A percentile compares a stretch with the other conserved stretches of the same genome.
Evolutionary conservation across 2,797 vertebrate species (phyloP).

Genomic region (Cephalopachus bancanus): DNA sequence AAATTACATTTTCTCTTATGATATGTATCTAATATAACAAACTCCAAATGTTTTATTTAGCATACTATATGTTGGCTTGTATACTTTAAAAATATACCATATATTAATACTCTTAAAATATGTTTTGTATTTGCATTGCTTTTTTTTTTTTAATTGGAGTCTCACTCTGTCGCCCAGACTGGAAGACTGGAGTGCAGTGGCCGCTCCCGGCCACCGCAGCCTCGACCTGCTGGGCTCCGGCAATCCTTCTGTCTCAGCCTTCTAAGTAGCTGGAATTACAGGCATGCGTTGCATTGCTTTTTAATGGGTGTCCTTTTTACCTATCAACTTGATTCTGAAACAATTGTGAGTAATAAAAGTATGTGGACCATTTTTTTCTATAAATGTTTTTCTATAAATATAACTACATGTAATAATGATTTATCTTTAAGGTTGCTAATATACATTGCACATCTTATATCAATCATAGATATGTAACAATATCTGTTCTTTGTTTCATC

Average conservation of each 20-base stretch:
- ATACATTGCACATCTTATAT: background rate
- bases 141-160: background rate
- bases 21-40: background rate
- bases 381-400: constrained; percentile 27
- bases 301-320: background rate
- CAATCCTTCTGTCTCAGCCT: no score
- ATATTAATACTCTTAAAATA: background rate
- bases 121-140: constrained; percentile 25
- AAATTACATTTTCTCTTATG: constrained; percentile 43
- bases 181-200: no score
- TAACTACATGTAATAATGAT: background rate
- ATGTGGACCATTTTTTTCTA: background rate
- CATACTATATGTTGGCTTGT: background rate
- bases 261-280: no score
- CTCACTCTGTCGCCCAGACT: no score
- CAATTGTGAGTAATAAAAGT: constrained; percentile 17
- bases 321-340: constrained; percentile 50
- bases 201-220: no score
- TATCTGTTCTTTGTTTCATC: constrained; percentile 35
- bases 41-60: background rate
- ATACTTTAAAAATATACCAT: background rate
- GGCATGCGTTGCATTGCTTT: constrained; percentile 18
- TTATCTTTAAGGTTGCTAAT: constrained; percentile 32
- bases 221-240: no score
- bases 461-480: background rate